Evolutionary conservation across 2,797 vertebrate species (phyloP).

Genomic region (Hippocampus kuda): DNA sequence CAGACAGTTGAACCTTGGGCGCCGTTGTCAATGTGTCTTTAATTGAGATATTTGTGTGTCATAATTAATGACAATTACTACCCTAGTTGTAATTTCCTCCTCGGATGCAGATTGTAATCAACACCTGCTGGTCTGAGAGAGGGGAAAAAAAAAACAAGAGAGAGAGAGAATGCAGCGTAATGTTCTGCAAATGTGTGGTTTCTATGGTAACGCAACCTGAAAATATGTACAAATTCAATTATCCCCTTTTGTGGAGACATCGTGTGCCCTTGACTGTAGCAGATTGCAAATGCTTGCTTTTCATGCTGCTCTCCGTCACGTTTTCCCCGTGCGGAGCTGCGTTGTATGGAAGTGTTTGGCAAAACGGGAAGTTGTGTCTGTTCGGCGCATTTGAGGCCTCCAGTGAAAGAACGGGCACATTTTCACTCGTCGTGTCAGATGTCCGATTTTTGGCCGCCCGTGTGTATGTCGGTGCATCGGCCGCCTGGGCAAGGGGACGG

Average conservation of each 20-base stretch:
- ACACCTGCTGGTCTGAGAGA: slow-evolving; percentile 8
- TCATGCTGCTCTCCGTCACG: slow-evolving; percentile 8
- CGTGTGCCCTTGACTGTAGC: slow-evolving; percentile 20
- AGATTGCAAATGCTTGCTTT: slow-evolving; percentile 17
- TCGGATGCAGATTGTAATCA: slow-evolving; percentile 16
- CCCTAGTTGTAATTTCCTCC: slow-evolving; percentile 25
- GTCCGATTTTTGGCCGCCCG: slow-evolving; percentile 31
- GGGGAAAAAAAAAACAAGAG: neutral
- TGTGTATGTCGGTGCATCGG: neutral
- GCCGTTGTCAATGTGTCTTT: neutral
- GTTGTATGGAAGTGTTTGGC: slow-evolving; percentile 6
- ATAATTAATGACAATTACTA: slow-evolving; percentile 53
- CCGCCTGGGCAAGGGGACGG: neutral
- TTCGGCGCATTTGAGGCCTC: slow-evolving; percentile 19
- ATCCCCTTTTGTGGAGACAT: slow-evolving; percentile 18
- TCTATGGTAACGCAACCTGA: slow-evolving; percentile 49
- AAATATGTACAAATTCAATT: slow-evolving; percentile 48
- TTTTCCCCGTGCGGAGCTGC: slow-evolving; percentile 11
- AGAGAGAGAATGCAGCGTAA: neutral
- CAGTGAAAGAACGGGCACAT: slow-evolving; percentile 13
- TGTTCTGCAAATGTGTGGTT: slow-evolving; percentile 37
- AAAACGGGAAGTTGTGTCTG: slow-evolving; percentile 24
- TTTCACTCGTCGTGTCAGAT: slow-evolving; percentile 29
- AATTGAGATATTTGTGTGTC: slow-evolving; percentile 22
- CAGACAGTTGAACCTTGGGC: neutral